Evolutionary conservation across 2,888 invertebrate species (phyloP), one percentile per base, ranked within the genome.

Genomic region (Ophioninae sp.): DNA sequence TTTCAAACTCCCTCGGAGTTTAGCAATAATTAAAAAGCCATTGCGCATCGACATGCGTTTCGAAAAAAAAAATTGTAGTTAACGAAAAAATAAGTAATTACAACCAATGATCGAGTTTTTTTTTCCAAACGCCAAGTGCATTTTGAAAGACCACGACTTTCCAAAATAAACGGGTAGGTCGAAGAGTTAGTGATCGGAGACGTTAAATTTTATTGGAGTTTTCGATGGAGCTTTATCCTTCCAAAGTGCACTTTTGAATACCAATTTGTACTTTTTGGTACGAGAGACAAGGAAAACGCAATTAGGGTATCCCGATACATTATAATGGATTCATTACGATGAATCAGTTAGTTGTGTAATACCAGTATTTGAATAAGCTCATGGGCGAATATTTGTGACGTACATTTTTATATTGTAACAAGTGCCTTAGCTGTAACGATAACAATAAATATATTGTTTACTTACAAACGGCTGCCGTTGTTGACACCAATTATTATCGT

Each of bases 301-400:
- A 78, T 65, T 20, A 78, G 37, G 41, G 50, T 39, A 70, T 41
- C 67, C 65, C 10, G 67, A 70, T 64, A 59, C 72, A 80, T 77
- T 73, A 69, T 80, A 73, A 82, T 80, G 56, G 57, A 79, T 84
- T 74, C 67, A 62, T 82, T 81, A 86, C 82, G 85, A 87, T 85
- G 88, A 88, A 89, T 87, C 88, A 89, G 90, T 90, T 91, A 90
- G 89, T 89, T 90, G 88, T 90, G 90, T 92, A 90, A 91, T 92
- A 90, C 91, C 92, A 92, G 92, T 92, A 92, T 93, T 92, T 91
- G 88, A 91, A 89, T 90, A 91, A 90, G 91, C 91, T 92, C 92
- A 92, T 92, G 90, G 91, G 90, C 91, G 89, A 90, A 89, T 87
- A 90, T 91, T 91, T 91, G 89, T 90, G 90, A 90, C 89, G 90